Evolutionary conservation across 2,888 invertebrate species (phyloP).

Genomic region (Rhingia rostrata): DNA sequence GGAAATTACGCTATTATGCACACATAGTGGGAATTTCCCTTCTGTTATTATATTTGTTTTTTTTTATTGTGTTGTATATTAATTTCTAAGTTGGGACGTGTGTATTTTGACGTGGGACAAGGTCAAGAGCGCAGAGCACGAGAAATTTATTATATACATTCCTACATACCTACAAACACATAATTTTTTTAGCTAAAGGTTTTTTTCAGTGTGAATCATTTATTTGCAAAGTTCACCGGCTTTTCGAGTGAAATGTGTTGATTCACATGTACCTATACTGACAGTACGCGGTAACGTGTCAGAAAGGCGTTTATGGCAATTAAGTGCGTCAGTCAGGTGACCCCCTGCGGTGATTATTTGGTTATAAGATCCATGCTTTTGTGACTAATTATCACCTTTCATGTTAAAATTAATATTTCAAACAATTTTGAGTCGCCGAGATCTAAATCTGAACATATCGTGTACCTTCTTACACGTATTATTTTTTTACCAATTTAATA

Average conservation of each 20-base stretch:
- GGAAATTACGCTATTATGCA: conserved; percentile 62
- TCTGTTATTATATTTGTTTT: conserved; percentile 56
- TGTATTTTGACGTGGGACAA: conserved; percentile 70
- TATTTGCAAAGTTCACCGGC: conserved; percentile 63
- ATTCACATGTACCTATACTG: neutral
- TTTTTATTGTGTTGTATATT: conserved; percentile 64
- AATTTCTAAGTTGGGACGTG: conserved; percentile 66
- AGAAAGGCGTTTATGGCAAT: neutral
- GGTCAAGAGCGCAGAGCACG: conserved; percentile 69
- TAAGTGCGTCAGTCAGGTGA: conserved; percentile 21
- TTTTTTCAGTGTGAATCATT: conserved; percentile 24
- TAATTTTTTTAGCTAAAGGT: conserved; percentile 4
- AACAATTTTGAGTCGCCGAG: too few species aligned
- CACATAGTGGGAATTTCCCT: conserved; percentile 66
- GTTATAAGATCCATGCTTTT: too few species aligned
- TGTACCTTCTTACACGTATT: too few species aligned
- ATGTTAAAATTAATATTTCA: too few species aligned
- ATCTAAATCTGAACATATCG: too few species aligned
- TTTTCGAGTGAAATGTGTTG: conserved; percentile 23
- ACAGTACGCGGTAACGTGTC: neutral
- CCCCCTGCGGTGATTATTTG: neutral
- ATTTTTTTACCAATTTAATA: too few species aligned
- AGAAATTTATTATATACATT: conserved; percentile 53
- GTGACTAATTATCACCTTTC: too few species aligned
- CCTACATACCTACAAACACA: neutral